Evolutionary conservation across 1,140 invertebrate genomes (phyloP), one percentile per base, ranked within the genome.

Genomic region (Choristoneura fumiferana): DNA sequence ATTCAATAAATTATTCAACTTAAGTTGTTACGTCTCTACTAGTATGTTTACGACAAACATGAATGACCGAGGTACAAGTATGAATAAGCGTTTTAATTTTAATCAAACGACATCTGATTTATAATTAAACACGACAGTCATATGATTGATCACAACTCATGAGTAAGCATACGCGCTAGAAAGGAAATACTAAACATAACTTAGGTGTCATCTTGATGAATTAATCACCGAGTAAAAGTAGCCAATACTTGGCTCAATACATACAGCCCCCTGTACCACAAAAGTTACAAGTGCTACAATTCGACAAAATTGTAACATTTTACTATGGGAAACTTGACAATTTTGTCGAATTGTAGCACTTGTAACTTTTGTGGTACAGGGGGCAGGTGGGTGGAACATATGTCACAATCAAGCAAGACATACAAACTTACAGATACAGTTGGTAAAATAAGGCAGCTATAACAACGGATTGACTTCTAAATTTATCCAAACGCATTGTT

Each of bases 171-270:
- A 22, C 43, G 29, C 17, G 17, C 22, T 43, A 43, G 43, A 33
- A 49, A 49, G 43, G 43, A 49, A 49, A 49, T 49, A 49, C 17
- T 33, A 1, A 15, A 49, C 43, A 49, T 49, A 29, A 22, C 43
- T 15, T 22, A 49, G 8, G n/a, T 49, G 43, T 22, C 43, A 49
- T 49, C 22, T 49, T 17, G 22, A 22, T 49, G 17, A 12, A 49
- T 49, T 49, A 49, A 49, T 49, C 43, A 49, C 43, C 1, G 43
- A 49, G 43, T 49, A 49, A 49, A 49, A 49, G 17, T 49, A 49
- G 43, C 18, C 22, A 17, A 12, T 10, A 49, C 22, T 29, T 29
- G 22, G 22, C 22, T 6, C 22, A 29, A 29, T 3, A 29, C 22
- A 29, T 3, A 29, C 6, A 29, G n/a, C 22, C 2, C 6, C 2